Base-by-base conservation (phyloP, 2,888 invertebrate species). In the Tinea pellionella region DNA sequence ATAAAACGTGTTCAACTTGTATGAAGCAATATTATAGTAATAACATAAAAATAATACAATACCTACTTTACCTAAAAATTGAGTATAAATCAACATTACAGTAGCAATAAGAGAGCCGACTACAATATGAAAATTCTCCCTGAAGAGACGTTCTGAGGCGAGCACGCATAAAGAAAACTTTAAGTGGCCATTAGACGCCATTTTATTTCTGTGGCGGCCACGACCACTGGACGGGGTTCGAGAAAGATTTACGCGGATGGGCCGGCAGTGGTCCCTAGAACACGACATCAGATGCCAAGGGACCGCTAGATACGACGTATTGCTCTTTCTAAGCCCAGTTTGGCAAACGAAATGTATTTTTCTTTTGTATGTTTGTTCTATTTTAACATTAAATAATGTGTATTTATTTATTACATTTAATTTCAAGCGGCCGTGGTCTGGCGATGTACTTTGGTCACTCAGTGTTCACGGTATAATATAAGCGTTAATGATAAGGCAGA, bases 171-270 rank as follows among this genome's bases (percentile, higher is more conserved):
- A 74, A 71, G 72, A 71, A 70, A 70, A 69, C 72, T 73, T 74
- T 74, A 73, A 71, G 72, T 67, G 64, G 68, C 69, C 69, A 70
- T 67, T 72, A 73, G 69, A 71, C 65, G 68, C 68, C 67, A 65
- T 68, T 69, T 70, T 69, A 67, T 66, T 66, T 59, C 60, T 24
- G 56, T 32, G 37, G 65, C 51, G 9, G 53, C 15, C 42, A 15
- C 13, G 32, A 15, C 30, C 15, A 16, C 43, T 24, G 56, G 57
- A 42, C 57, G 19, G 57, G 29, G 19, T 24, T 18, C 16, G 47
- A 18, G n/a, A n/a, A 55, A 55, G 55, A 55, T 55, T 55, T 55
- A 55, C 55, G 29, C 24, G 55, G 29, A 19, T 12, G 19, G 55
- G 55, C 18, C 47, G 1, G 37, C 37, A 6, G 47, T 47, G 47